Percentiles rank a stretch among this genome's conserved stretches.
Conservation (phyloP, 2,797 vertebrate genomes). For the Naso thynnoides region DNA sequence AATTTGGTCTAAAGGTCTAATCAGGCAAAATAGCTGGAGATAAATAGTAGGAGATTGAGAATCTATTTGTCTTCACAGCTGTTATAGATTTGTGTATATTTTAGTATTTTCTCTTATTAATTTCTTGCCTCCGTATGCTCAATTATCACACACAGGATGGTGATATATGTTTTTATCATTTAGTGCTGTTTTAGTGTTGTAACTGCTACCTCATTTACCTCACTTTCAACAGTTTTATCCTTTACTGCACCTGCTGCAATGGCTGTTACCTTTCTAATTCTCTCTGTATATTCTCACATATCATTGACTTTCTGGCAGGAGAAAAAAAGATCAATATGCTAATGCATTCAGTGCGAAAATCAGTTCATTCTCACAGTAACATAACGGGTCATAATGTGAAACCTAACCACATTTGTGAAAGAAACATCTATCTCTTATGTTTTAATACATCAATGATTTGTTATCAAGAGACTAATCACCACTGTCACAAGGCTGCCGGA, state of each 20-base stretch:
- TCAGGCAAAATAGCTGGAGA: no score
- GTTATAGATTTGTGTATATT: neutral
- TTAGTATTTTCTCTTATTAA: neutral
- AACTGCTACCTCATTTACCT: neutral
- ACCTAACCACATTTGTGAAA: slow-evolving; percentile 19
- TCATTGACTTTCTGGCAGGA: slow-evolving; percentile 8
- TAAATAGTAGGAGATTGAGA: no score
- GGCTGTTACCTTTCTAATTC: neutral
- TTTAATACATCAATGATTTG: slow-evolving; percentile 30
- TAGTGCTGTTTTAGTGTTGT: neutral
- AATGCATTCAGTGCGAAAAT: slow-evolving; percentile 26
- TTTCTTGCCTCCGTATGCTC: neutral
- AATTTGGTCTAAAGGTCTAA: no score
- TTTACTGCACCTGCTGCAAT: neutral
- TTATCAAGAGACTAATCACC: slow-evolving; percentile 8
- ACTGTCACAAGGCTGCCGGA: no score
- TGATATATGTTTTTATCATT: neutral
- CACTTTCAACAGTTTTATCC: neutral
- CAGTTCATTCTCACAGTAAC: slow-evolving; percentile 36
- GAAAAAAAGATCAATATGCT: slow-evolving; percentile 39
- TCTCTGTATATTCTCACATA: neutral
- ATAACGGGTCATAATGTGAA: slow-evolving; percentile 10
- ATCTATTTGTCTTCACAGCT: neutral
- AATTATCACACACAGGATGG: neutral
- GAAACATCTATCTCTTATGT: slow-evolving; percentile 35